phyloP scores from a whole-genome alignment of 2,888 invertebrate genomes.

The Anthrax anthrax region DNA sequence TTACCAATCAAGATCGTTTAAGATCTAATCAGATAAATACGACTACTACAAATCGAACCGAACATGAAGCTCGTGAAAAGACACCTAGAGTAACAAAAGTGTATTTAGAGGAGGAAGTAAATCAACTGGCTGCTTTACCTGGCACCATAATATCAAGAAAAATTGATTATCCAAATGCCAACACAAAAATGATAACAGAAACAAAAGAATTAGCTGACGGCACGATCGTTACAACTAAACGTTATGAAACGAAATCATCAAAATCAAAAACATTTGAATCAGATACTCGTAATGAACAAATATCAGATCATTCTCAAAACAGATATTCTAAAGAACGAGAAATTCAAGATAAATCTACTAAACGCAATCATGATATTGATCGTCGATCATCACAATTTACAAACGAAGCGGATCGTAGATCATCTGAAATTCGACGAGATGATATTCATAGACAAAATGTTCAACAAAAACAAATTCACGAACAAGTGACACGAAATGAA shows the following conservation, averaged over 20 bases:
- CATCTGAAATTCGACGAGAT: background rate
- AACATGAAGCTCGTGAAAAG: background rate
- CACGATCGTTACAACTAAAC: constrained; percentile 51
- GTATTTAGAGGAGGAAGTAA: constrained; percentile 8
- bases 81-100: background rate
- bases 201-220: constrained; percentile 52
- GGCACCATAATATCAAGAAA: constrained; percentile 43
- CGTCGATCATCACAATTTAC: background rate
- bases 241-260: constrained; percentile 42
- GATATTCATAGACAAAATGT: background rate
- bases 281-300: constrained; percentile 1
- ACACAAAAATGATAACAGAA: constrained; percentile 50
- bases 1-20: constrained; percentile 3
- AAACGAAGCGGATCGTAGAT: background rate
- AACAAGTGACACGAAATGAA: background rate
- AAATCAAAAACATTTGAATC: constrained; percentile 10
- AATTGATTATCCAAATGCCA: constrained; percentile 48
- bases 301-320: background rate
- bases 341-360: background rate
- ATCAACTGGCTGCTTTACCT: constrained; percentile 20
- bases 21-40: background rate
- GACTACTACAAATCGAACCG: background rate
- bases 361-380: background rate
- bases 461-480: background rate
- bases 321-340: background rate